These are phyloP conservation scores for Euglossa dilemma DNA, from an alignment of 1,140 invertebrate species.

Conservation along the genomic window DNA sequence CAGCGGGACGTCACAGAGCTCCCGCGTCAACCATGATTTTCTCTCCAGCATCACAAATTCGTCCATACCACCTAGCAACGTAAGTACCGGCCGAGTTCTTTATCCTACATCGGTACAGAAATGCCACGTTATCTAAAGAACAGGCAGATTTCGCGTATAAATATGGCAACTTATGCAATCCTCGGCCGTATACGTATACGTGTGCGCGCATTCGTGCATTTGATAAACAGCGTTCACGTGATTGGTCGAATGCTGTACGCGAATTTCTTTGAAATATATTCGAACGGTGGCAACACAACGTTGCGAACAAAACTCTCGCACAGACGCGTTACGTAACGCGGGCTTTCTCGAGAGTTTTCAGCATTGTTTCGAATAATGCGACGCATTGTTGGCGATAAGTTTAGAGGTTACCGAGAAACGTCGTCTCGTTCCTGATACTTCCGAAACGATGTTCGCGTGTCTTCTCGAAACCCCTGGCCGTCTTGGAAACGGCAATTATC, in stretches of 20 bases:
- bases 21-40: constrained; percentile 80
- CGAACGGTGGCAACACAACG: background rate
- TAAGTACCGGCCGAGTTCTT: constrained; percentile 65
- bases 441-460: background rate
- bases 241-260: background rate
- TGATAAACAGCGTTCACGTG: constrained; percentile 26
- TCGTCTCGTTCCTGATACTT: background rate
- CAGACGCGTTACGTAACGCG: constrained; percentile 16
- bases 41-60: constrained; percentile 75
- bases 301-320: background rate
- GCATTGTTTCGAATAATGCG: constrained; percentile 23
- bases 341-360: constrained; percentile 14
- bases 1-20: constrained; percentile 79
- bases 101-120: background rate
- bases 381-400: background rate
- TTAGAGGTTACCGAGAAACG: background rate
- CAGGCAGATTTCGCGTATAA: background rate
- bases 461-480: background rate
- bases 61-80: constrained; percentile 71
- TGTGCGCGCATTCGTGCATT: background rate
- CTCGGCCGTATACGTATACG: background rate
- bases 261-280: constrained; percentile 21
- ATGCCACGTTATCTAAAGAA: background rate
- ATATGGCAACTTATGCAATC: constrained; percentile 41
- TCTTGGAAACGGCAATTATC: background rate